Base-by-base conservation (phyloP, 2,113 vertebrate species). In the Cottus gobio region DNA sequence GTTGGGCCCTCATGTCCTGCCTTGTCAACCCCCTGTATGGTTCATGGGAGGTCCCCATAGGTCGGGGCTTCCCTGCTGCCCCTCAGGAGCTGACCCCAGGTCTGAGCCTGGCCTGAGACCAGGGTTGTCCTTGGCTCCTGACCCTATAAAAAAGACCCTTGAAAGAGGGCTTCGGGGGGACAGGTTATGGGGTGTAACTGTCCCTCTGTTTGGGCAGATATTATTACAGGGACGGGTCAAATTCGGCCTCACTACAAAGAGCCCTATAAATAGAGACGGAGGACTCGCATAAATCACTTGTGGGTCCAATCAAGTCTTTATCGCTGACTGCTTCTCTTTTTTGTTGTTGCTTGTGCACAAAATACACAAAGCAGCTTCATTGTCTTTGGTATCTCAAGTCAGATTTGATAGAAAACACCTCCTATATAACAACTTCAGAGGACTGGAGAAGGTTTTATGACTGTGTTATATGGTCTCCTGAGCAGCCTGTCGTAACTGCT, bases 211-310 rank as follows among this genome's bases (percentile, higher is more conserved):
- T 77, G 61, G 77, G 82, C 56, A 91, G 89, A 90, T 92, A 89
- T 93, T 90, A 87, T 93, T 92, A 92, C 88, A 81, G 57, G 79
- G 82, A 88, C 85, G 83, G 91, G 91, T 91, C 91, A 85, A 80
- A 87, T 79, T 82, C 78, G 75, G 83, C 60, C 58, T 0, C 48
- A 85, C 91, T 86, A 90, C 87, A 94, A 90, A 91, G 91, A 74
- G 57, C 1, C 57, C 79, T 70, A 87, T 87, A 87, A 92, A 92
- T 70, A 91, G 58, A 88, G 73, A 71, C 11, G 18, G 42, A 76
- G 48, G 36, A 52, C 11, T 10, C 8, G 2, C 64, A 50, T 92
- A 90, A 90, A 92, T 93, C 92, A 84, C 52, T 12, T 28, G 28
- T 7, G 54, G 39, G 31, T 8, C 64, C 34, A 65, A 78, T 77